A percentile compares a stretch with the other conserved stretches of the same genome.
Evolutionary conservation across 2,113 vertebrate genomes (phyloP).

Genomic region (Dissostichus mawsoni): DNA sequence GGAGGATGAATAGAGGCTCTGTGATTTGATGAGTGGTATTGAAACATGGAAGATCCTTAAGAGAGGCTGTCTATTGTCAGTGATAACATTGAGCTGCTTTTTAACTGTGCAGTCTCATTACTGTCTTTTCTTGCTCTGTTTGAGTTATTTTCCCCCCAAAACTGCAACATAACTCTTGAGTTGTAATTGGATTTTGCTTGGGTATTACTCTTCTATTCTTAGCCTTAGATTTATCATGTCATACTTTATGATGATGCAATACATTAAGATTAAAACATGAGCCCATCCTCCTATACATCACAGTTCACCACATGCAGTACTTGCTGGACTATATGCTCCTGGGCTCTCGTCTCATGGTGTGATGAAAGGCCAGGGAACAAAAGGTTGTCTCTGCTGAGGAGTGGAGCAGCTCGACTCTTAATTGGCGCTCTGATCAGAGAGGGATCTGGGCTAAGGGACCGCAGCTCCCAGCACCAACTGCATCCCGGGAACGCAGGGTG

Average conservation of each 20-base stretch:
- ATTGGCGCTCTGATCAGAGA: conserved; percentile 75
- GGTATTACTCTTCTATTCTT: neutral
- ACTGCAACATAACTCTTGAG: neutral
- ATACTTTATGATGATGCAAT: conserved; percentile 10
- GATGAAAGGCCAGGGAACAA: conserved; percentile 66
- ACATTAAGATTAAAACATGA: neutral
- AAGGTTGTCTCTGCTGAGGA: conserved; percentile 69
- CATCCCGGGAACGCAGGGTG: conserved; percentile 60
- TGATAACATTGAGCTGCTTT: conserved; percentile 26
- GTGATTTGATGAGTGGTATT: conserved; percentile 60
- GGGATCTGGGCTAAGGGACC: conserved; percentile 56
- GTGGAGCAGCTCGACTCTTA: conserved; percentile 57
- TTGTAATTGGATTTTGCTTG: conserved; percentile 15
- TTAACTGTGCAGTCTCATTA: conserved; percentile 34
- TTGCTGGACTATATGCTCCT: conserved; percentile 48
- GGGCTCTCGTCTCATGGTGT: conserved; percentile 41
- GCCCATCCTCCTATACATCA: neutral
- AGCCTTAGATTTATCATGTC: neutral
- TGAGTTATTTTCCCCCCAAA: conserved; percentile 2
- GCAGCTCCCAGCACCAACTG: conserved; percentile 46
- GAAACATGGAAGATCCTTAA: conserved; percentile 51
- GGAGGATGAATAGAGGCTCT: conserved; percentile 37
- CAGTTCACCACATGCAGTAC: neutral
- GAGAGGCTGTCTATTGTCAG: conserved; percentile 44
- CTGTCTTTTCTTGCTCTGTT: conserved; percentile 18